Evolutionary conservation across 1,140 invertebrate species (phyloP).

Genomic region (Ceratina calcarata): DNA sequence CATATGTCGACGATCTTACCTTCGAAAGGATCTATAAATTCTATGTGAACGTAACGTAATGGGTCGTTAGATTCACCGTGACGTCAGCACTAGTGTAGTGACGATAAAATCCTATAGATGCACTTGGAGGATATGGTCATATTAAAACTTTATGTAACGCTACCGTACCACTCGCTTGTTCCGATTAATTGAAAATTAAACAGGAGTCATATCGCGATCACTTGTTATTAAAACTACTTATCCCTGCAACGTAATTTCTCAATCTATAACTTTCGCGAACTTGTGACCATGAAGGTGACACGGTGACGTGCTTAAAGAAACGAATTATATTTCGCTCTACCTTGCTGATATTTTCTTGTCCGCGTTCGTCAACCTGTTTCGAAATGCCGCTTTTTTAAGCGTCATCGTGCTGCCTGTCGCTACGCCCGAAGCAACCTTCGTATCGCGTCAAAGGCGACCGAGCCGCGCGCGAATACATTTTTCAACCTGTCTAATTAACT

Average conservation of each 20-base stretch:
- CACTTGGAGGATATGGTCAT: background rate
- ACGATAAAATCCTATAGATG: background rate
- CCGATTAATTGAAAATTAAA: too few relatives aligned
- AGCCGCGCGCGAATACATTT: conserved; percentile 55
- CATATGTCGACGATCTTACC: background rate
- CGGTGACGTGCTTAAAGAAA: conserved; percentile 12
- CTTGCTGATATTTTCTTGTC: background rate
- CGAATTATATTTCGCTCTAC: background rate
- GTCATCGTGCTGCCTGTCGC: conserved; percentile 22
- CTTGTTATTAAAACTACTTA: too few relatives aligned
- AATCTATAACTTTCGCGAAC: too few relatives aligned
- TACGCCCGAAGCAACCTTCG: conserved; percentile 12
- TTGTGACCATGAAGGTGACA: background rate
- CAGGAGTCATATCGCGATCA: too few relatives aligned
- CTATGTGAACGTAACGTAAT: background rate
- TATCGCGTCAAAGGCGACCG: conserved; percentile 28
- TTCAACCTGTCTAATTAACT: conserved; percentile 66
- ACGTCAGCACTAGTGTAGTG: background rate
- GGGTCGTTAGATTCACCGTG: background rate
- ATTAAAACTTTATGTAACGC: background rate
- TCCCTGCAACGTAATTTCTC: too few relatives aligned
- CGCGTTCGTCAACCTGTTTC: conserved; percentile 1
- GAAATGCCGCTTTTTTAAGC: conserved; percentile 44
- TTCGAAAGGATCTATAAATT: background rate
- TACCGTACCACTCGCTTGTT: too few relatives aligned